Base-by-base conservation (phyloP, 2,888 invertebrate species). In the Rhamphomyia laevipes region DNA sequence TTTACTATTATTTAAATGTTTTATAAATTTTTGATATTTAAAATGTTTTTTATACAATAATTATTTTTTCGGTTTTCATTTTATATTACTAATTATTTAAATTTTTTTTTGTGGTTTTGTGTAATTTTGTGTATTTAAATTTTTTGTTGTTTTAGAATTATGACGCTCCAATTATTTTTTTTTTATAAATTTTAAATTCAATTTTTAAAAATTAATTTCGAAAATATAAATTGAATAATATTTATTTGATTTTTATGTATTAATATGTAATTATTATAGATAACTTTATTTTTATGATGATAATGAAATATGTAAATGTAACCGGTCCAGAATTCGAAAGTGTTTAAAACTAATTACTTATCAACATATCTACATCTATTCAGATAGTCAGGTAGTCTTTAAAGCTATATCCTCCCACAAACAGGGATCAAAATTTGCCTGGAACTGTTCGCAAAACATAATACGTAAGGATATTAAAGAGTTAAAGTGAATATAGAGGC, bases 161-260 rank as follows among this genome's bases (percentile, higher is more conserved):
- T 27, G 27, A 42, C 42, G 42, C 42, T 42, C 42, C 42, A 42
- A 42, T 42, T 23, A 42, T 23, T 15, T 23, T 42, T 42, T 42
- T 23, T 41, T 18, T 41, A 18, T 41, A 9, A 21, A 21, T 41
- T 41, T 41, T 21, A 42, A 16, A 16, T 15, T 38, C 11, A n/a
- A 16, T 38, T 38, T 38, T 15, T 38, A 9, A 16, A n/a, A 11
- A 38, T 38, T 15, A 38, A 38, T 35, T 17, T 16, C 3, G 16
- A 38, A 38, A 38, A 38, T 11, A n/a, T 38, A 38, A 11, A 38
- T 16, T 38, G 3, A 11, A 17, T 16, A n/a, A 38, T 38, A 17
- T 15, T n/a, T 37, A 37, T 15, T 15, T 9, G 3, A 37, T 38
- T 15, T 37, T 15, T 16, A 38, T 16, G 11, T 38, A 6, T 16